phyloP scores from a whole-genome alignment of 1,140 invertebrate genomes.

The Oreohelix idahoensis region DNA sequence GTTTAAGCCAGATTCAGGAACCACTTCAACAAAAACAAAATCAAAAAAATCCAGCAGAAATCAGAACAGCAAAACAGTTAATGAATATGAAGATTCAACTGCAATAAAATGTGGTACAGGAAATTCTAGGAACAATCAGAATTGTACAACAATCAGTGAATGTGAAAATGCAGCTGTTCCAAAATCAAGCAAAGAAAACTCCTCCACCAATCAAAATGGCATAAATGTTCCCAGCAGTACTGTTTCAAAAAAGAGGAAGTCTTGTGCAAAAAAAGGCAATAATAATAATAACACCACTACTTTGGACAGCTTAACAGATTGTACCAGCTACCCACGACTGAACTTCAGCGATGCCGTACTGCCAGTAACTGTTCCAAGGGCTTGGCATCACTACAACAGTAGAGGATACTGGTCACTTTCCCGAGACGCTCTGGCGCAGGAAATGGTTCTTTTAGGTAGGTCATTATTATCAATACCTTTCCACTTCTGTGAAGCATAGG shows the following conservation, averaged over 20 bases:
- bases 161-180: neutral
- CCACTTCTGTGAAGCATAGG: too few species aligned
- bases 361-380: conserved; percentile 1
- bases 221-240: neutral
- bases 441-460: conserved; percentile 23
- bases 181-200: neutral
- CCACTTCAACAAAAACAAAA: neutral
- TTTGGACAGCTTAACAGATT: neutral
- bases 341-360: conserved; percentile 24
- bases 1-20: neutral
- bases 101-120: neutral
- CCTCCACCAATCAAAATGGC: neutral
- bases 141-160: neutral
- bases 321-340: neutral
- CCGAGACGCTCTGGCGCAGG: neutral
- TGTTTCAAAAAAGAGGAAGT: neutral
- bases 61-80: neutral
- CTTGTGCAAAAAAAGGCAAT: neutral
- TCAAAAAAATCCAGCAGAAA: neutral
- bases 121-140: neutral
- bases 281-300: neutral
- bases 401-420: conserved; percentile 12
- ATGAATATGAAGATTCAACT: neutral
- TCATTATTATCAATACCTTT: neutral
- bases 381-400: conserved; percentile 8